Evolutionary conservation across 2,113 vertebrate species (phyloP).

Genomic region (Saccopteryx leptura): DNA sequence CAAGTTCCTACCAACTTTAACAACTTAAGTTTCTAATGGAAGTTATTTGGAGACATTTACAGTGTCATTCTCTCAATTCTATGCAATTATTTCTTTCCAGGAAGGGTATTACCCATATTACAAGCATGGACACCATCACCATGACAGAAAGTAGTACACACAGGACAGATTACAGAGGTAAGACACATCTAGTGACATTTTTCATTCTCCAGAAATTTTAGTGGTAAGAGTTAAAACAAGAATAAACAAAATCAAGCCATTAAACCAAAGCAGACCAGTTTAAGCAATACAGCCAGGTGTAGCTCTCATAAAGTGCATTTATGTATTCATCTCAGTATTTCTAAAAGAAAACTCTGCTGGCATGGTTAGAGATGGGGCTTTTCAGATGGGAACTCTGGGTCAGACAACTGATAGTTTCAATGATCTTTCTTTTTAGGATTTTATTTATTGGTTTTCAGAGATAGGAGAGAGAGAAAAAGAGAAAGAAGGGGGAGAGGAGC

Average conservation of each 20-base stretch:
- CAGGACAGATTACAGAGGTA: constrained; percentile 2
- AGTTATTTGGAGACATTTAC: background rate
- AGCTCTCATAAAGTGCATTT: background rate
- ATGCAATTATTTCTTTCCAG: background rate
- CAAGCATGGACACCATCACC: fast-evolving
- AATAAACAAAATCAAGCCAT: background rate
- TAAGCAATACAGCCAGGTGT: background rate
- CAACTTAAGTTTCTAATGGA: background rate
- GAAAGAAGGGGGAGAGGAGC: no score
- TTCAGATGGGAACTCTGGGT: no score
- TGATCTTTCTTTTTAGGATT: no score
- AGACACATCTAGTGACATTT: background rate
- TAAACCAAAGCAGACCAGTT: background rate
- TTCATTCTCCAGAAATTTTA: background rate
- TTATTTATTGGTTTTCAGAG: no score
- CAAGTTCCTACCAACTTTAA: background rate
- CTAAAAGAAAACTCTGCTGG: background rate
- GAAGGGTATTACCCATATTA: fast-evolving
- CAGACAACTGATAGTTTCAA: no score
- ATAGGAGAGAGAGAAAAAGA: no score
- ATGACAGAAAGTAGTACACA: no score
- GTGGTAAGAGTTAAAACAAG: background rate
- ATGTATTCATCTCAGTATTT: background rate
- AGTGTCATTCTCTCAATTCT: background rate
- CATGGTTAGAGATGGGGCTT: background rate